A percentile compares a stretch with the other conserved stretches of the same genome.
These are phyloP conservation scores for Buphagus erythrorhynchus DNA, from an alignment of 2,797 vertebrate genomes.

Conservation along the genomic window DNA sequence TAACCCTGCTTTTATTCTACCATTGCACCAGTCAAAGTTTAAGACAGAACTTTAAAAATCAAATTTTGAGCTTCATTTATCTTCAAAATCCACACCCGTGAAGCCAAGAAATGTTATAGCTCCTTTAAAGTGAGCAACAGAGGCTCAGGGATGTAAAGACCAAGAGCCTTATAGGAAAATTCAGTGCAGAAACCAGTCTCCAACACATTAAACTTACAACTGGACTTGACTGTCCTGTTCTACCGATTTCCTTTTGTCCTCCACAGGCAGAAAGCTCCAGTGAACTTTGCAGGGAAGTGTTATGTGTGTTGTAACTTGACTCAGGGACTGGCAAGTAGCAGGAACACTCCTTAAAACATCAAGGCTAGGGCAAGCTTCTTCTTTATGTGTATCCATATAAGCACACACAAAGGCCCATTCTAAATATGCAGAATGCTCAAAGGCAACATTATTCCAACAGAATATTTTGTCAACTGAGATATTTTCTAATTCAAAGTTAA, in stretches of 20 bases:
- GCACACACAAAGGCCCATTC: not conserved
- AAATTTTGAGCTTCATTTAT: not conserved
- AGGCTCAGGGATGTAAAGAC: not conserved
- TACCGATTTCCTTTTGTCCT: not conserved
- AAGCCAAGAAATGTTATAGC: not conserved
- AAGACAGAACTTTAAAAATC: not conserved
- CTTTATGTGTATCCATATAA: accelerated
- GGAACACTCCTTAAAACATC: not conserved
- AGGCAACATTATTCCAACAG: not conserved
- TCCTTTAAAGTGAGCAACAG: not conserved
- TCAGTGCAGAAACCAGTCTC: not conserved
- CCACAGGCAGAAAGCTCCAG: not conserved
- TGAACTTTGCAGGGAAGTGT: not conserved
- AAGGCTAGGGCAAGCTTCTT: not conserved
- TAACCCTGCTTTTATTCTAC: not conserved
- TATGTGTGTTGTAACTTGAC: not conserved
- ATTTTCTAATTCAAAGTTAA: not conserved
- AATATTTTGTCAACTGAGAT: not conserved
- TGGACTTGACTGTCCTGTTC: not conserved
- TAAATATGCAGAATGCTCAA: not conserved
- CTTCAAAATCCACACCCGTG: not conserved
- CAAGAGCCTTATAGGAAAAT: not conserved
- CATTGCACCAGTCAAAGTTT: not conserved
- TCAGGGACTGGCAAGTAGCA: not conserved
- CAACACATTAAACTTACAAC: not conserved